Percentiles rank a stretch among this genome's conserved stretches.
Evolutionary conservation across 2,797 vertebrate genomes (phyloP).

Genomic region (Furcifer pardalis): DNA sequence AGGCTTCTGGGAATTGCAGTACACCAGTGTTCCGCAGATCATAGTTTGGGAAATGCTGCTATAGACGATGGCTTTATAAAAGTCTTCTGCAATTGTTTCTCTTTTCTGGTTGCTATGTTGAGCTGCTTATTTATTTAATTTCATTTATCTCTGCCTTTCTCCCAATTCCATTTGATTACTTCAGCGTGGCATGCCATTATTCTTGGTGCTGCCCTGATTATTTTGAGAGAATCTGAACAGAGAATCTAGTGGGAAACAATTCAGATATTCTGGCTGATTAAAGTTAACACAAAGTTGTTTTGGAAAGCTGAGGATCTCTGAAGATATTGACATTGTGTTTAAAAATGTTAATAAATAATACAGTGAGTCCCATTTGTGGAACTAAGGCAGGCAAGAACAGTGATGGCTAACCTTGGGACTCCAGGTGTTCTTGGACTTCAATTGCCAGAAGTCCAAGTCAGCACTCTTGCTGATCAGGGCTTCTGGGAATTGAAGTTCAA

Average conservation of each 20-base stretch:
- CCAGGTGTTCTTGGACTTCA: too few relatives aligned
- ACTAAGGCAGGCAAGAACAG: too few relatives aligned
- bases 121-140: too few relatives aligned
- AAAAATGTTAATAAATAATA: not conserved
- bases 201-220: not conserved
- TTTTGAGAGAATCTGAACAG: not conserved
- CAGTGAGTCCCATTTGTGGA: too few relatives aligned
- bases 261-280: not conserved
- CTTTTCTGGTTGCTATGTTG: not conserved
- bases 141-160: too few relatives aligned
- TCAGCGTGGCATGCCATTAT: slow-evolving; percentile 2
- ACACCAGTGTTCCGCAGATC: too few relatives aligned
- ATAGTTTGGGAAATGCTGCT: too few relatives aligned
- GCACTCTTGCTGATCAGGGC: too few relatives aligned
- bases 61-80: not conserved
- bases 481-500: too few relatives aligned
- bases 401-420: too few relatives aligned
- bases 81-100: not conserved
- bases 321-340: not conserved
- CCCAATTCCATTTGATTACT: not conserved
- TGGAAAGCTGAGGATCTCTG: not conserved
- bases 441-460: too few relatives aligned
- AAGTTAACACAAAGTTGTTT: not conserved
- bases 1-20: too few relatives aligned
- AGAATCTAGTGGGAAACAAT: not conserved